A percentile compares a stretch with the other conserved stretches of the same genome.
phyloP scores from a whole-genome alignment of 2,113 vertebrate genomes.

The Plecturocebus donacophilus region DNA sequence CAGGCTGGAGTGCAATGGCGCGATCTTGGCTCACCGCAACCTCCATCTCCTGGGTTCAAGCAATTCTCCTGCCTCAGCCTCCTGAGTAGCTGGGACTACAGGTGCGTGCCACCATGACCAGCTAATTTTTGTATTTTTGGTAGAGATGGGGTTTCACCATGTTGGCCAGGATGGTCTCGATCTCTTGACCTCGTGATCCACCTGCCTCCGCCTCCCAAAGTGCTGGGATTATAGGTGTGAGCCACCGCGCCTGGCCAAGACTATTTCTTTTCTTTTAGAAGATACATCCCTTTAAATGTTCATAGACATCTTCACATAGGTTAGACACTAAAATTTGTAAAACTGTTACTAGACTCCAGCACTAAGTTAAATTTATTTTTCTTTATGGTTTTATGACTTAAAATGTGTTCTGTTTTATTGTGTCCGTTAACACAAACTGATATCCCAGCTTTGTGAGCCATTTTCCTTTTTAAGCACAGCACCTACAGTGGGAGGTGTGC shows the following conservation, averaged over 20 bases:
- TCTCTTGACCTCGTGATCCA: no score
- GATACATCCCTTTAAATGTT: neutral
- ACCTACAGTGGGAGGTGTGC: neutral
- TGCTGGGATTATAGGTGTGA: no score
- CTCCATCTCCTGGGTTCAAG: no score
- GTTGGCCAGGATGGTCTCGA: no score
- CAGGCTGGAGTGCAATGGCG: no score
- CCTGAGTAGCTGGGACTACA: no score
- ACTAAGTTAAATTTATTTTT: neutral
- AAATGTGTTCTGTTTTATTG: neutral
- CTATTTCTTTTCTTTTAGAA: neutral
- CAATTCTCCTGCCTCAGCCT: no score
- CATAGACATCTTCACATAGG: neutral
- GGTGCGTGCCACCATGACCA: no score
- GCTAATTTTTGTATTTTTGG: no score
- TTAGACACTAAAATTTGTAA: neutral
- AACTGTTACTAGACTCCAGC: neutral
- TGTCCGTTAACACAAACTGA: neutral
- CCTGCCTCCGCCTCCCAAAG: no score
- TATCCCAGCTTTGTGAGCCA: neutral
- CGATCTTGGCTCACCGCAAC: no score
- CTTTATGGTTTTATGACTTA: neutral
- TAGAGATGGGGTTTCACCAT: no score
- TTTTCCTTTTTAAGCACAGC: neutral
- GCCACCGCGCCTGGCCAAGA: accelerated